phyloP scores from a whole-genome alignment of 2,113 vertebrate species.

The Laticauda laticaudata region DNA sequence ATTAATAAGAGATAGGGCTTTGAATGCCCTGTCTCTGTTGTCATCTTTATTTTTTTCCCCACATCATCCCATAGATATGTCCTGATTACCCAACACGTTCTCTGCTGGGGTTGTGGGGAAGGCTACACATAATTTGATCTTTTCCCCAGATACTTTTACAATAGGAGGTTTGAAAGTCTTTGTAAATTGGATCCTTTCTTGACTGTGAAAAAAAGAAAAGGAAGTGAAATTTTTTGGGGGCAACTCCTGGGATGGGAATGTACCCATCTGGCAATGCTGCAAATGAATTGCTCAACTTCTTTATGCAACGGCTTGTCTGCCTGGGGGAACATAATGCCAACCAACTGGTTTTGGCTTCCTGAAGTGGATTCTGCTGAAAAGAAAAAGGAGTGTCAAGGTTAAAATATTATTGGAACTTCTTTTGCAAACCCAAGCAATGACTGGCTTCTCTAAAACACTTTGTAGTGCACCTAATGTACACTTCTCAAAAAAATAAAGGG shows the following conservation, averaged over 20 bases:
- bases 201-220: neutral
- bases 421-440: neutral
- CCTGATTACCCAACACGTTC: neutral
- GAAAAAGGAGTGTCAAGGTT: neutral
- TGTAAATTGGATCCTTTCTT: neutral
- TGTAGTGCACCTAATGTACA: neutral
- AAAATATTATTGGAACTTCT: neutral
- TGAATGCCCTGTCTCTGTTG: neutral
- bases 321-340: constrained; percentile 1
- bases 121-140: neutral
- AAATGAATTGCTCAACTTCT: neutral
- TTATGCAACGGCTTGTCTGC: neutral
- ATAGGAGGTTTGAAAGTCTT: neutral
- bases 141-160: neutral
- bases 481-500: no score
- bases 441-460: neutral
- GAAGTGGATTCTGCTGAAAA: neutral
- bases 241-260: neutral
- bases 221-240: neutral
- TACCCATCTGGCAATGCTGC: neutral
- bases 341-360: constrained; percentile 7
- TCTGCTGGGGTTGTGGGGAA: neutral
- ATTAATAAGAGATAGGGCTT: neutral
- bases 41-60: neutral
- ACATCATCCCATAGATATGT: neutral